These are phyloP conservation scores for Melanostigma gelatinosum DNA, from an alignment of 2,113 vertebrate species.

Conservation along the genomic window DNA sequence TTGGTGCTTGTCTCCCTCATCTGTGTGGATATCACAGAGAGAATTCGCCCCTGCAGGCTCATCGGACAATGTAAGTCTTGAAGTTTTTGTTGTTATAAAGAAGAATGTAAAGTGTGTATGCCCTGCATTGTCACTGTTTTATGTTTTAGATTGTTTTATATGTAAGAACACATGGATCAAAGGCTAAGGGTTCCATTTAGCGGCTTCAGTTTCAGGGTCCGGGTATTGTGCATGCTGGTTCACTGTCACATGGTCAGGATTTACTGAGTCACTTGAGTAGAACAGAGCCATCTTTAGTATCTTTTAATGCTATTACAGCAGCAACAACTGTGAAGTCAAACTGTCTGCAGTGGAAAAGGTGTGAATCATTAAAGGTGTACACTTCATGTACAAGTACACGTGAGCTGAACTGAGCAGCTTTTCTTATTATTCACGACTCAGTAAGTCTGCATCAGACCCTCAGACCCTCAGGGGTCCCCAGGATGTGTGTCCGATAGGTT, in stretches of 20 bases:
- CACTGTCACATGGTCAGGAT: neutral
- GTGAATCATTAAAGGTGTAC: neutral
- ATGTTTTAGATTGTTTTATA: neutral
- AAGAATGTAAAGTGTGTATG: neutral
- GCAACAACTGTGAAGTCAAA: neutral
- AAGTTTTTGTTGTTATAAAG: neutral
- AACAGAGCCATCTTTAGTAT: neutral
- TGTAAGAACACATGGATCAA: neutral
- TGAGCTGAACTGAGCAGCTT: neutral
- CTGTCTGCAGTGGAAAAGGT: neutral
- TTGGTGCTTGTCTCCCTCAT: slow-evolving; percentile 85
- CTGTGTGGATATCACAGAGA: slow-evolving; percentile 84
- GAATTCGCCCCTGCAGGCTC: slow-evolving; percentile 81
- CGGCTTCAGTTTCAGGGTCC: neutral
- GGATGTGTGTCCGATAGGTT: neutral
- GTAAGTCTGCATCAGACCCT: too few species aligned
- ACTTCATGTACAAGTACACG: neutral
- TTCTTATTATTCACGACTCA: too few species aligned
- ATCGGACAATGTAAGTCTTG: slow-evolving; percentile 72
- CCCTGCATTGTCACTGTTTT: neutral
- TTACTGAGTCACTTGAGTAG: neutral
- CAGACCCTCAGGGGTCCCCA: neutral
- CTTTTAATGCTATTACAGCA: neutral
- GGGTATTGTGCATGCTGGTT: neutral
- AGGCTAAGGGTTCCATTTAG: neutral